A percentile compares a stretch with the other conserved stretches of the same genome.
Conservation (phyloP, 2,888 invertebrate genomes). For the Shargacucullia verbasci region DNA sequence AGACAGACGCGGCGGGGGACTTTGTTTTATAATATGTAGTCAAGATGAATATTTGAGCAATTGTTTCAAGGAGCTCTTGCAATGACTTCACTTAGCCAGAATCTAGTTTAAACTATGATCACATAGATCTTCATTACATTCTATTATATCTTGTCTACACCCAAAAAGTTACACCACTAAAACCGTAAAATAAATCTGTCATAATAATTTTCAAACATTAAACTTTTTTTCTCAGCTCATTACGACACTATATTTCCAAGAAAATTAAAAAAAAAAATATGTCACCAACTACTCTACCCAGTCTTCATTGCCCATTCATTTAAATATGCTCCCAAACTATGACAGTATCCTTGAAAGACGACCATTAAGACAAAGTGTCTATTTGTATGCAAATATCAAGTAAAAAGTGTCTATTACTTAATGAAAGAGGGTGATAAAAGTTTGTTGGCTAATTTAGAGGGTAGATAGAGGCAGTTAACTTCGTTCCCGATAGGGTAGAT, state of each 20-base stretch:
- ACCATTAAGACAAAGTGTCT: conserved; percentile 23
- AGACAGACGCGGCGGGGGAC: too few relatives aligned
- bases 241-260: conserved; percentile 35
- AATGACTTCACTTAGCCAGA: too few relatives aligned
- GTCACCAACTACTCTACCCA: conserved; percentile 25
- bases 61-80: too few relatives aligned
- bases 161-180: too few relatives aligned
- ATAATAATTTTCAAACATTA: background rate
- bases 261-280: conserved; percentile 38
- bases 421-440: conserved; percentile 36
- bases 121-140: too few relatives aligned
- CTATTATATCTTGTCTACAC: too few relatives aligned
- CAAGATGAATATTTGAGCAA: too few relatives aligned
- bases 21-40: too few relatives aligned
- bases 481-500: conserved; percentile 26
- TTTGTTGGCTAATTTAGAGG: conserved; percentile 37
- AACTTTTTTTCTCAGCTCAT: conserved; percentile 9
- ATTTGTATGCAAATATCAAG: conserved; percentile 51
- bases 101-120: too few relatives aligned
- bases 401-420: conserved; percentile 38
- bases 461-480: conserved; percentile 17
- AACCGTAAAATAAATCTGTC: too few relatives aligned
- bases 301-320: conserved; percentile 31
- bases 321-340: conserved; percentile 41
- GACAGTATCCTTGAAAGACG: conserved; percentile 20